Base-by-base conservation (phyloP, 2,797 vertebrate genomes). In the Enteromius anoplus region DNA sequence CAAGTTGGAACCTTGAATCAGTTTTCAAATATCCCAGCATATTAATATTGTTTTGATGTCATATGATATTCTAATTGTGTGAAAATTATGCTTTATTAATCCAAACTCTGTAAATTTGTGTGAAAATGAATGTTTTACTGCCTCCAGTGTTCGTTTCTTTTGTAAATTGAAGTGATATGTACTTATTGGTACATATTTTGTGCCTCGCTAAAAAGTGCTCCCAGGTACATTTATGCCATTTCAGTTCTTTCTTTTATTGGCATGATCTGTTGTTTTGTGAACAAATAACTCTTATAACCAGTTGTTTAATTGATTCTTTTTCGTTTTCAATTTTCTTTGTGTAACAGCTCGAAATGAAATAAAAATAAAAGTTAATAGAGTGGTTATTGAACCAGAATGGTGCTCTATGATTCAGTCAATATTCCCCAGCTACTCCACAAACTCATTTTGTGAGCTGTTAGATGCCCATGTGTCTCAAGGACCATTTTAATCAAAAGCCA, bases 401-500 rank as follows among this genome's bases (percentile, higher is more conserved):
- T 49, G 26, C 69, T 17, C 45, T 45, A 17, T 21, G 40, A 34
- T 81, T 81, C 69, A 62, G 40, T 73, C 29, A 34, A 62, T 72
- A 62, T 55, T 26, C 58, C 40, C 42, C 21, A 23, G 64, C 53
- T 49, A 45, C 14, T 73, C 3, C 2, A 72, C 86, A 87, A 86
- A 86, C 90, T 88, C 84, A 84, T 90, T 89, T 71, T 69, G 86
- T 89, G 80, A 85, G 90, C 88, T 89, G 45, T 81, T 81, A 92
- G 90, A 90, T 92, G 90, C 86, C 90, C 89, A 87, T 88, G 84
- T 88, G 90, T 92, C 88, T 89, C 88, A 90, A 87, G 84, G 88
- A 90, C 84, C 88, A 87, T 91, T 94, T 91, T 92, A 94, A 94
- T 93, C 89, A 91, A 91, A 90, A 90, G 90, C 89, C 85, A 47